Conservation (phyloP, 1,140 invertebrate species). For the Drosophila mojavensis region DNA sequence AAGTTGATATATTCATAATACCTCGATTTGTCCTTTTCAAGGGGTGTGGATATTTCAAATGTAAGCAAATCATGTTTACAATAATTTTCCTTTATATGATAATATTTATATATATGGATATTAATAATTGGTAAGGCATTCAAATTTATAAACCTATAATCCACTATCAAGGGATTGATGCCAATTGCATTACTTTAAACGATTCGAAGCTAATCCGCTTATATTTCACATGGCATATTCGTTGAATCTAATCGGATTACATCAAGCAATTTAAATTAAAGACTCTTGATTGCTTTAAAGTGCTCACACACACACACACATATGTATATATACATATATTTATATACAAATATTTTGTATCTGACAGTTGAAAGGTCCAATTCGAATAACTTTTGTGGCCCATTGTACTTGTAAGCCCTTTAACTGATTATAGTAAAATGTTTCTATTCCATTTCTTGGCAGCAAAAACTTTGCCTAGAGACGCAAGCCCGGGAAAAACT, state of each 20-base stretch:
- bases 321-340: background rate
- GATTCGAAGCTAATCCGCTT: slow-evolving; percentile 32
- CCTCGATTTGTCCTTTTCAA: too few species aligned
- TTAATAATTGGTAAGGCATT: background rate
- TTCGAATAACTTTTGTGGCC: background rate
- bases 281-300: background rate
- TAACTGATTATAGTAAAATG: slow-evolving; percentile 24
- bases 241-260: slow-evolving; percentile 31
- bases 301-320: background rate
- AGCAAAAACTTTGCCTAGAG: slow-evolving; percentile 15
- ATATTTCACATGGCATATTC: slow-evolving; percentile 28
- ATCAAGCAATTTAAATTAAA: slow-evolving; percentile 12
- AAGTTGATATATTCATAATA: too few species aligned
- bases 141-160: slow-evolving; percentile 6
- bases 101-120: too few species aligned
- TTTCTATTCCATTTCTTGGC: slow-evolving; percentile 7
- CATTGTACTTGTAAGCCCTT: slow-evolving; percentile 32
- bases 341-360: too few species aligned
- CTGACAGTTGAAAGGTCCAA: background rate
- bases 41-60: too few species aligned
- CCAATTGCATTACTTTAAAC: slow-evolving; percentile 2
- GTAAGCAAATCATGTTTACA: too few species aligned
- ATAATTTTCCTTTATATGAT: too few species aligned
- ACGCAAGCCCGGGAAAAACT: slow-evolving; percentile 34
- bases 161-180: slow-evolving; percentile 8